Conservation (phyloP, 2,113 vertebrate species). For the Aspidoscelis tigris region DNA sequence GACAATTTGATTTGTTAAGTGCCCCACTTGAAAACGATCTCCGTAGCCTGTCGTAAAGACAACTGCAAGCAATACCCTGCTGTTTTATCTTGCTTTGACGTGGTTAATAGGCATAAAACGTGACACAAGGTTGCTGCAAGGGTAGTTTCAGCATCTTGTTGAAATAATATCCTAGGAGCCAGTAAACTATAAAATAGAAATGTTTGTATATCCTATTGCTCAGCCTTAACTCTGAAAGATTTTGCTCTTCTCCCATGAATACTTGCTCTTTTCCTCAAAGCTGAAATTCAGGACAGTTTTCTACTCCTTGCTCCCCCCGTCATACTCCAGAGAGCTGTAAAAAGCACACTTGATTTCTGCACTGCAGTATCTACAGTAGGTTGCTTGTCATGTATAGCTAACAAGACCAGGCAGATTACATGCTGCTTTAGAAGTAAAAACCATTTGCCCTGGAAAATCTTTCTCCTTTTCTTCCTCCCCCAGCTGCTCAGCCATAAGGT, state of each 20-base stretch:
- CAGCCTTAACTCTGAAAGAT: neutral
- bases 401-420: too few species aligned
- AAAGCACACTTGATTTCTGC: neutral
- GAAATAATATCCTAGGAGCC: neutral
- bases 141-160: neutral
- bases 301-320: accelerated
- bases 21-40: neutral
- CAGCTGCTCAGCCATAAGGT: neutral
- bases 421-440: neutral
- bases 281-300: accelerated
- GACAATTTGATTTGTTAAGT: neutral
- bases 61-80: neutral
- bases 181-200: neutral
- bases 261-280: accelerated
- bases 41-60: neutral
- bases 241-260: neutral
- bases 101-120: neutral
- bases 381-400: accelerated
- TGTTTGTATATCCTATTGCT: neutral
- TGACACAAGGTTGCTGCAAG: neutral
- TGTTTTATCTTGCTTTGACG: neutral
- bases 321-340: accelerated
- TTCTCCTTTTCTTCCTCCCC: neutral
- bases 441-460: neutral
- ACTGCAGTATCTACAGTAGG: neutral